Evolutionary conservation across 2,113 vertebrate species (phyloP).

Genomic region (Oryzias javanicus): DNA sequence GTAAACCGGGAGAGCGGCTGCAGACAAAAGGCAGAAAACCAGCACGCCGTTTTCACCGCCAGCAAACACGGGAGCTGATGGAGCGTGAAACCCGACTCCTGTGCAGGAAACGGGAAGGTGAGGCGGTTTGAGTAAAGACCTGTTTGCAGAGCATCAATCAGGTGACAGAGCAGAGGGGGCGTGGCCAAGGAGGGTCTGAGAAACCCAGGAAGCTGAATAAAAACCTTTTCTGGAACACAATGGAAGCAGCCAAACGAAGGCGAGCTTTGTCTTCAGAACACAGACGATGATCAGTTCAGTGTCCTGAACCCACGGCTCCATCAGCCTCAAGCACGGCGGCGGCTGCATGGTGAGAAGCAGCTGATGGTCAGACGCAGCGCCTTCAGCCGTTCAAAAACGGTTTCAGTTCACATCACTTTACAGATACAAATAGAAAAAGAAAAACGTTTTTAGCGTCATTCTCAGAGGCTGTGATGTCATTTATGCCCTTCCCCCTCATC

Average conservation of each 20-base stretch:
- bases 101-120: constrained; percentile 21
- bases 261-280: constrained; percentile 41
- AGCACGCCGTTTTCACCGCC: constrained; percentile 4
- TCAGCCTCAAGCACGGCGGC: constrained; percentile 52
- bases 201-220: constrained; percentile 47
- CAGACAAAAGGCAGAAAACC: no score
- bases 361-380: background rate
- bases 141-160: constrained; percentile 13
- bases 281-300: constrained; percentile 52
- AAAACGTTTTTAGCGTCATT: no score
- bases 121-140: background rate
- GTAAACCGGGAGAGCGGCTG: no score
- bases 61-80: constrained; percentile 14
- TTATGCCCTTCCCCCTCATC: no score
- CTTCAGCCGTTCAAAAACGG: constrained; percentile 4
- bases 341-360: constrained; percentile 26
- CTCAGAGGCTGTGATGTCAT: no score
- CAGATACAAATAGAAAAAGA: no score
- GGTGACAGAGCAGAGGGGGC: constrained; percentile 25
- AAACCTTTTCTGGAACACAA: constrained; percentile 63
- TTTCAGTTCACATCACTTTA: background rate
- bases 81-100: constrained; percentile 27
- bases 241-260: constrained; percentile 53
- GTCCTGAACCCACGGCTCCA: constrained; percentile 40
- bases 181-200: constrained; percentile 57